Conservation (phyloP, 1,140 invertebrate genomes). For the Pygmarrhopalites habei region DNA sequence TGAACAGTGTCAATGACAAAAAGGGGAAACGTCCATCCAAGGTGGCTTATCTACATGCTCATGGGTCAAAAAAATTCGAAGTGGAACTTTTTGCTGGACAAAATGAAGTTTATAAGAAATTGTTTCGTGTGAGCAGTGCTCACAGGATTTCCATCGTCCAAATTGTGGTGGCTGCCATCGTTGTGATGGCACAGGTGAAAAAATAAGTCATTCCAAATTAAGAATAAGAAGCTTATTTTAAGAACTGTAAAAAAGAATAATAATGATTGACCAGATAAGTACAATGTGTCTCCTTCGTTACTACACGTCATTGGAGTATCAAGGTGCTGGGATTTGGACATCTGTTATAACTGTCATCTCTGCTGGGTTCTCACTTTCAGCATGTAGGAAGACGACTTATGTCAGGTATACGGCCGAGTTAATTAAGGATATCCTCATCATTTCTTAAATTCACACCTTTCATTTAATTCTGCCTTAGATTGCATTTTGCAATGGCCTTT, state of each 20-base stretch:
- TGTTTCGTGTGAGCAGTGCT: constrained; percentile 3
- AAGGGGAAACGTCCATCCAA: too few relatives aligned
- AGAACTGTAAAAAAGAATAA: too few relatives aligned
- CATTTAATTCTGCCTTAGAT: neutral
- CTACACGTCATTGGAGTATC: neutral
- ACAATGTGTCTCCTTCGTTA: constrained; percentile 9
- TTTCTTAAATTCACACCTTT: neutral
- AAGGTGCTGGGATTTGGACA: neutral
- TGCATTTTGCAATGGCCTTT: constrained; percentile 18
- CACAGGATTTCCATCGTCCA: constrained; percentile 8
- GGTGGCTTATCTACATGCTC: too few relatives aligned
- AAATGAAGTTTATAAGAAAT: constrained; percentile 16
- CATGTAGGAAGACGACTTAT: constrained; percentile 10
- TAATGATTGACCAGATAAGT: constrained; percentile 5
- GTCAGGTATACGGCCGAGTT: constrained; percentile 7
- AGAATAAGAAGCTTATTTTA: too few relatives aligned
- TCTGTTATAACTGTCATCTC: constrained; percentile 4
- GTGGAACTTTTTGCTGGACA: constrained; percentile 9
- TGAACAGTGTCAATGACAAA: too few relatives aligned
- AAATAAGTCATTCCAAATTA: neutral
- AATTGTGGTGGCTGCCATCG: constrained; percentile 8
- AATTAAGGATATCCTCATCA: neutral
- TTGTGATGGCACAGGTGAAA: constrained; percentile 12
- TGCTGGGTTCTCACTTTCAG: constrained; percentile 4
- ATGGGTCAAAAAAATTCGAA: constrained; percentile 17